Conservation (phyloP, 2,888 invertebrate species). For the Ophion costatus region DNA sequence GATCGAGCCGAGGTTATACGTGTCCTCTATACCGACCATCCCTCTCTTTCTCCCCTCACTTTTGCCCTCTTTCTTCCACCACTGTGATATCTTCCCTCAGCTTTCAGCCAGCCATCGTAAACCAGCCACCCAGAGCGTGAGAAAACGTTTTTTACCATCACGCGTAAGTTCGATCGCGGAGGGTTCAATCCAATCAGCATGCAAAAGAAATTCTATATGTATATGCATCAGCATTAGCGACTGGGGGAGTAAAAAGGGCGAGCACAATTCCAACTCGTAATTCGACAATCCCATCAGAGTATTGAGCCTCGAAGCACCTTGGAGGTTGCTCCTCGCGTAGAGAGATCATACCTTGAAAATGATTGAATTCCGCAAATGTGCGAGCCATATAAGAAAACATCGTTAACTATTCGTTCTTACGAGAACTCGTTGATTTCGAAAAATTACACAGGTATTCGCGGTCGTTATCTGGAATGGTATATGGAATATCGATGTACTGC, state of each 20-base stretch:
- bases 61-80: background rate
- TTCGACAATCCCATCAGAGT: constrained; percentile 2
- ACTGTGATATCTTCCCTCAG: constrained; percentile 10
- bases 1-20: constrained; percentile 65
- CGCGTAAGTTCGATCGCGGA: constrained; percentile 34
- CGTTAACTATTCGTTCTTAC: no score
- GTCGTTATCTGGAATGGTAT: no score
- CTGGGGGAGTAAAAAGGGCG: background rate
- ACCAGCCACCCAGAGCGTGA: constrained; percentile 37
- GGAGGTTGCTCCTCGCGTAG: background rate
- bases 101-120: constrained; percentile 16
- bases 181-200: constrained; percentile 10
- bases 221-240: constrained; percentile 6
- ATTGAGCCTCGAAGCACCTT: background rate
- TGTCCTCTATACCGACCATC: constrained; percentile 42
- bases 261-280: background rate
- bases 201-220: background rate
- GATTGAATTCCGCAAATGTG: no score
- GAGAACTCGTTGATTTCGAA: no score
- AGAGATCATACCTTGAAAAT: background rate
- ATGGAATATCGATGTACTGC: background rate
- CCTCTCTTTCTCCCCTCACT: background rate
- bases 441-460: no score
- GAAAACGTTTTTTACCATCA: constrained; percentile 18
- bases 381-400: no score